Conservation (phyloP, 2,888 invertebrate genomes). For the Leptinotarsa peninsularis region DNA sequence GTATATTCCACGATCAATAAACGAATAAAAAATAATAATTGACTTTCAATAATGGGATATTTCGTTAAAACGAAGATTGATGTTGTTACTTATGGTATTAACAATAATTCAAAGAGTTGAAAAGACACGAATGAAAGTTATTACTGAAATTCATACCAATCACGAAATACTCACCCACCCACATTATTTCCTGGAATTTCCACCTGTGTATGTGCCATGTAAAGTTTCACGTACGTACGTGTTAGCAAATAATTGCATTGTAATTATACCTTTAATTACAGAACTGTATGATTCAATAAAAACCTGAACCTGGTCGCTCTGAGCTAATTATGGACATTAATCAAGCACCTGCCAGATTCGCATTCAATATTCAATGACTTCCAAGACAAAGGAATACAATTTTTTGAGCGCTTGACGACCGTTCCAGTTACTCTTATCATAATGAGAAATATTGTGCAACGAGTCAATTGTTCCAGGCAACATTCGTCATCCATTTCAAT, state of each 20-base stretch:
- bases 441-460: neutral
- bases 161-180: neutral
- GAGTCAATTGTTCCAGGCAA: neutral
- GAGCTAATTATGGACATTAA: neutral
- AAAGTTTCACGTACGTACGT: neutral
- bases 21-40: neutral
- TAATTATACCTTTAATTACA: neutral
- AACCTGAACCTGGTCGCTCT: neutral
- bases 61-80: neutral
- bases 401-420: neutral
- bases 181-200: constrained; percentile 1
- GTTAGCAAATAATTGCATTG: neutral
- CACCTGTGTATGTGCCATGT: neutral
- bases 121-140: neutral
- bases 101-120: neutral
- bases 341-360: neutral
- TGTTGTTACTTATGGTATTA: neutral
- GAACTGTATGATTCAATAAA: neutral
- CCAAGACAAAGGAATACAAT: neutral
- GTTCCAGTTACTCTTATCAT: neutral
- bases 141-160: neutral
- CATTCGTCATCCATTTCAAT: constrained; percentile 3
- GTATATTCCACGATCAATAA: no score
- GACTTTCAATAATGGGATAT: neutral
- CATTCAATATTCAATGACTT: neutral